Evolutionary conservation across 2,888 invertebrate species (phyloP).

Genomic region (Isoperla grammatica): DNA sequence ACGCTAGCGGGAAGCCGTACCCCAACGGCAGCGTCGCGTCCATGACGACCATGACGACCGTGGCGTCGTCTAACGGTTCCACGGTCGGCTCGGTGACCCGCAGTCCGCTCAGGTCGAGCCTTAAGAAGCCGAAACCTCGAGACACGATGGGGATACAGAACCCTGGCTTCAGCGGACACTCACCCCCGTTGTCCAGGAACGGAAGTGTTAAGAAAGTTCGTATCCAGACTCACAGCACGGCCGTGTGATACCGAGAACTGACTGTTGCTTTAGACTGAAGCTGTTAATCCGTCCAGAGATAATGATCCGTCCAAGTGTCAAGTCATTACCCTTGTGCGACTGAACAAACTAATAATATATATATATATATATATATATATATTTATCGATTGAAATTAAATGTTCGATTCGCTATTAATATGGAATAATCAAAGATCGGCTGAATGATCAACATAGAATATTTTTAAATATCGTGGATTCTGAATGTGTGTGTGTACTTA

Average conservation of each 20-base stretch:
- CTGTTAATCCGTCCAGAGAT: too few species aligned
- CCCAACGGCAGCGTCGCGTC: slow-evolving; percentile 26
- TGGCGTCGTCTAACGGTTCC: slow-evolving; percentile 51
- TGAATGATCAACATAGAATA: too few species aligned
- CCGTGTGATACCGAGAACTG: slow-evolving; percentile 53
- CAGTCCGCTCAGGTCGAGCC: slow-evolving; percentile 70
- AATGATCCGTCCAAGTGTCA: too few species aligned
- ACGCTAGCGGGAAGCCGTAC: slow-evolving; percentile 81
- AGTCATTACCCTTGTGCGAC: too few species aligned
- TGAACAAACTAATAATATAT: too few species aligned
- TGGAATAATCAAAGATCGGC: too few species aligned
- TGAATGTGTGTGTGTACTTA: too few species aligned
- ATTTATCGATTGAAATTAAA: too few species aligned
- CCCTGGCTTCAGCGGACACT: slow-evolving; percentile 77
- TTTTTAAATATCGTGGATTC: too few species aligned
- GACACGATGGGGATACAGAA: slow-evolving; percentile 75
- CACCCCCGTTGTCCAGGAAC: slow-evolving; percentile 75
- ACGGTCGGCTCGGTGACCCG: slow-evolving; percentile 45
- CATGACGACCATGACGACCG: slow-evolving; percentile 27
- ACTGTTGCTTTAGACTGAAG: too few species aligned
- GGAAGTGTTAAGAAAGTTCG: slow-evolving; percentile 87
- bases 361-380: too few species aligned
- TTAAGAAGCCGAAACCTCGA: slow-evolving; percentile 72
- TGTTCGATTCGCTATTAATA: too few species aligned
- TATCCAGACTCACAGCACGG: slow-evolving; percentile 87